Conservation (phyloP, 2,113 vertebrate species). For the Pterocles burchelli region DNA sequence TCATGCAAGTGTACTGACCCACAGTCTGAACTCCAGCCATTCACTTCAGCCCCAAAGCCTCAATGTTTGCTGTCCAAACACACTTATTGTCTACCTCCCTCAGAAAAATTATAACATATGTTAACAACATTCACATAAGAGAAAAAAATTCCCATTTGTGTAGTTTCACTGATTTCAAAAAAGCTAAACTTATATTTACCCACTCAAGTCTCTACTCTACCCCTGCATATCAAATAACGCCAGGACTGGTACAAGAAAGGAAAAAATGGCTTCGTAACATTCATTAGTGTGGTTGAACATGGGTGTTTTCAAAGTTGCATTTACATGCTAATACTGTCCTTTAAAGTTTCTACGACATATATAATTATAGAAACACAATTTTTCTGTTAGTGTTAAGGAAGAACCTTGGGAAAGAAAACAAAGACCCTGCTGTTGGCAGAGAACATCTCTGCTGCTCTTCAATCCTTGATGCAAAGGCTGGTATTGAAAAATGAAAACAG, state of each 20-base stretch:
- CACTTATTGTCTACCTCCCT: not conserved
- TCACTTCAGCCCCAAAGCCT: not conserved
- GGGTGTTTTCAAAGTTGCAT: not conserved
- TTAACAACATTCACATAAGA: not conserved
- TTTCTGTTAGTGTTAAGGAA: not conserved
- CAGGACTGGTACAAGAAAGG: not conserved
- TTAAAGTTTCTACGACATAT: not conserved
- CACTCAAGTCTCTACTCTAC: not conserved
- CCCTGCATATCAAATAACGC: not conserved
- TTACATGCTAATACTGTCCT: not conserved
- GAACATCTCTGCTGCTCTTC: not conserved
- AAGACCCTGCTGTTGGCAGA: not conserved
- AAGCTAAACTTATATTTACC: not conserved
- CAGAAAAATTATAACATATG: not conserved
- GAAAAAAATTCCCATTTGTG: not conserved
- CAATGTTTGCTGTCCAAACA: not conserved
- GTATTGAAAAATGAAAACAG: slow-evolving; percentile 46
- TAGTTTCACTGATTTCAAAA: not conserved
- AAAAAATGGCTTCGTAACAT: not conserved
- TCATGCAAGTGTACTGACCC: fast-evolving
- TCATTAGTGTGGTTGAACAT: not conserved
- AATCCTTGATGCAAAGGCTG: not conserved
- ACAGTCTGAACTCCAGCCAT: not conserved
- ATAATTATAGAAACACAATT: not conserved
- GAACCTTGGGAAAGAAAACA: not conserved